Base-by-base conservation (phyloP, 1,140 invertebrate species). In the Drosophila albomicans region DNA sequence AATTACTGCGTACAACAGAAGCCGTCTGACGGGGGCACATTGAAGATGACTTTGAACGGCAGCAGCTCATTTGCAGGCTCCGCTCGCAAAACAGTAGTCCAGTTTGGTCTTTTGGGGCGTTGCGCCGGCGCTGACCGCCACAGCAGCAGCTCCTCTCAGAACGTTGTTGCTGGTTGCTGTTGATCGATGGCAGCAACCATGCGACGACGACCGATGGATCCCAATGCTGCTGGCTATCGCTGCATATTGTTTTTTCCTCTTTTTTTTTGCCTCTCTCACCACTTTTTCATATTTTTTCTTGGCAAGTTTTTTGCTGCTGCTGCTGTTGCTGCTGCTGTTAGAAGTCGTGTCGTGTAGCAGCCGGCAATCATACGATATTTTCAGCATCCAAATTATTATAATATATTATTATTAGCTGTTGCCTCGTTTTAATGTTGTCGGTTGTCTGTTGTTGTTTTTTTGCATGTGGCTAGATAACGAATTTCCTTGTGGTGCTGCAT, bases 1-100 rank as follows among this genome's bases (percentile, higher is more conserved):
- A 92, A 92, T 92, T 92, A 92, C 85, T 92, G 91, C 91, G 91
- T 92, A 92, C 80, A 92, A 90, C 91, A 92, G 91, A 90, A 92
- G 91, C 91, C 79, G 91, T 87, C 91, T 75, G 91, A 85, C 86
- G 78, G 70, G 70, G 78, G 68, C 56, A 41, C 32, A 11, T 32
- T 64, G 66, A 74, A 63, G 70, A 67, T 56, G 61, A 35, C 59
- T 64, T 25, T 59, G 30, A 59, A 64, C 43, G 63, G 57, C 67
- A 59, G 59, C 64, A 64, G 63, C 75, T 74, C 70, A 77, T 77
- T 77, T 73, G 70, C 75, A 73, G 70, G 58, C 57, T 49, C 49
- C 57, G 46, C 52, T 70, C 54, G 38, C 58, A 52, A 66, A 73
- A 77, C 78, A 78, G 78, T 80, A 80, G 78, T 78, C 78, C 75